A percentile compares a stretch with the other conserved stretches of the same genome.
Evolutionary conservation across 2,888 invertebrate species (phyloP).

Genomic region (Tiliacea aurago): DNA sequence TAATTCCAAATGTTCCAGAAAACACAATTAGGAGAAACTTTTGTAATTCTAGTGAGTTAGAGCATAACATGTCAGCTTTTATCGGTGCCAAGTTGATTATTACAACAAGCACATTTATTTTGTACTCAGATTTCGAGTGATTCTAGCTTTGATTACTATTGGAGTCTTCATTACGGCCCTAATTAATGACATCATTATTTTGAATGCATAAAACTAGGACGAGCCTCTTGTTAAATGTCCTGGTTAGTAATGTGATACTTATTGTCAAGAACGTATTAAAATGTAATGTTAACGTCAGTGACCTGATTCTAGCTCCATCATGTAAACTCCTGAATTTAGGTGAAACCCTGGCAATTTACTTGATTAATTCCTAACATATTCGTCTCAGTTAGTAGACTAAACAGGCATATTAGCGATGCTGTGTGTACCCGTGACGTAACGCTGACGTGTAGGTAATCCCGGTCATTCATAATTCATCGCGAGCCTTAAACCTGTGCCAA

Average conservation of each 20-base stretch:
- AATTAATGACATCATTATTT: background rate
- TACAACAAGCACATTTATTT: background rate
- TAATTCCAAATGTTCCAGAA: slow-evolving; percentile 38
- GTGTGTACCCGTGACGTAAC: slow-evolving; percentile 50
- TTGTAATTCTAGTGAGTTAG: slow-evolving; percentile 27
- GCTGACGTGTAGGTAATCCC: slow-evolving; percentile 52
- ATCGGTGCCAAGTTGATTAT: background rate
- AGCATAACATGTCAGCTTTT: slow-evolving; percentile 17
- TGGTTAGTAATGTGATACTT: too few relatives aligned
- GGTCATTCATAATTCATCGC: slow-evolving; percentile 56
- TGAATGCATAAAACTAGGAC: background rate
- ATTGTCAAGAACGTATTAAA: background rate
- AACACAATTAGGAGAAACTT: slow-evolving; percentile 44
- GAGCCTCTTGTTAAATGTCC: background rate
- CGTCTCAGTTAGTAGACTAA: slow-evolving; percentile 40
- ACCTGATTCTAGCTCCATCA: slow-evolving; percentile 17
- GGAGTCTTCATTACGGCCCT: background rate
- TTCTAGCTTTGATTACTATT: background rate
- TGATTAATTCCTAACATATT: slow-evolving; percentile 54
- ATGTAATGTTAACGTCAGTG: background rate
- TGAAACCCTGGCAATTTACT: slow-evolving; percentile 27
- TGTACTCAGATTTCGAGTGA: background rate
- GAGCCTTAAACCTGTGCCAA: slow-evolving; percentile 49
- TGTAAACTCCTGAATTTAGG: background rate
- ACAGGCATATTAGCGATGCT: slow-evolving; percentile 52